Conservation (phyloP, 2,113 vertebrate species). For the Muscicapa adusta region DNA sequence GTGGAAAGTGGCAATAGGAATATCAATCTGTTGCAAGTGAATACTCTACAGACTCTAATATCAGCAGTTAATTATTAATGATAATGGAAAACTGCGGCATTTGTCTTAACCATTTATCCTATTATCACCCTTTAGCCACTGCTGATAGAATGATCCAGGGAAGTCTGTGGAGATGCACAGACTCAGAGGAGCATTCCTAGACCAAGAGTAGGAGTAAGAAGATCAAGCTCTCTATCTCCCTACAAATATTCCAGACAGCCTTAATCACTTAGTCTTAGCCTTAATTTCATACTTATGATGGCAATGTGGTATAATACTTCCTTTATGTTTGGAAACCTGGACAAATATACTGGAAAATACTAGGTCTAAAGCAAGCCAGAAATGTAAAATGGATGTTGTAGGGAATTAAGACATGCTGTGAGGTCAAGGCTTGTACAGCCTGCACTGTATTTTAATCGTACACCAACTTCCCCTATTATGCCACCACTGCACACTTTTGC, state of each 20-base stretch:
- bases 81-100: neutral
- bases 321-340: neutral
- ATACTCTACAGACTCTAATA: neutral
- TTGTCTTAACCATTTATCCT: neutral
- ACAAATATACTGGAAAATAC: neutral
- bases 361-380: neutral
- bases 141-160: neutral
- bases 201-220: neutral
- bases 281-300: neutral
- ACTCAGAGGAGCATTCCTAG: neutral
- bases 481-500: neutral
- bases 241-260: neutral
- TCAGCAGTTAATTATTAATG: neutral
- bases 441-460: neutral
- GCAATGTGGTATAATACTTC: neutral
- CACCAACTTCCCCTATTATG: neutral
- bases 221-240: neutral
- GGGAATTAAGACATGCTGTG: neutral
- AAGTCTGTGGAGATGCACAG: neutral
- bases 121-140: neutral
- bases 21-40: neutral
- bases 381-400: neutral
- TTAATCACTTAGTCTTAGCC: neutral
- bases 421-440: neutral
- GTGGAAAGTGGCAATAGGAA: neutral